Evolutionary conservation across 2,113 vertebrate genomes (phyloP).

Genomic region (Pavo muticus): DNA sequence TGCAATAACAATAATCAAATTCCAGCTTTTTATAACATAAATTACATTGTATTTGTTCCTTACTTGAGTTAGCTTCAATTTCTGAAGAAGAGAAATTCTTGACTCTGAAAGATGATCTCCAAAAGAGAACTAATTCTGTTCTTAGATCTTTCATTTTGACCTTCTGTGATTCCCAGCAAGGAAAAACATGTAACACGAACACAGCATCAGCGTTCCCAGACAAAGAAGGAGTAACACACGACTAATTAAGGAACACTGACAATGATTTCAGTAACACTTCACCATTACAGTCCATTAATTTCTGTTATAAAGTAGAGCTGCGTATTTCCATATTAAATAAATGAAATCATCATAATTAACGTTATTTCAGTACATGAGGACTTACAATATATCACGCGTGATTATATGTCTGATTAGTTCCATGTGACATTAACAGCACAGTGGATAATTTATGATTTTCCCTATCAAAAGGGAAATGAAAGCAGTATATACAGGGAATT

Average conservation of each 20-base stretch:
- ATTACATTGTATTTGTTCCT: not conserved
- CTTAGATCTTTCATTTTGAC: not conserved
- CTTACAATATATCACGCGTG: not conserved
- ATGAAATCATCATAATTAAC: conserved; percentile 60
- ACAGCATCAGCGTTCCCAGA: not conserved
- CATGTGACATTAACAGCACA: not conserved
- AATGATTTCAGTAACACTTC: conserved; percentile 41
- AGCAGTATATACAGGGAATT: not conserved
- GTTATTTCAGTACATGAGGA: conserved; percentile 13
- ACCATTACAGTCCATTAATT: conserved; percentile 66
- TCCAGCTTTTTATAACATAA: not conserved
- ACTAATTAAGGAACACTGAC: conserved; percentile 58
- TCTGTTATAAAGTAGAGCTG: not conserved
- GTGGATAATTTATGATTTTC: conserved; percentile 16
- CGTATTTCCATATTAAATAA: conserved; percentile 30
- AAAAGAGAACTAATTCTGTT: not conserved
- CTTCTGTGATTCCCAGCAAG: conserved; percentile 24
- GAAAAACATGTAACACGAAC: not conserved
- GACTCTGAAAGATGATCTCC: not conserved
- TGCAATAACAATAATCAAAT: not conserved
- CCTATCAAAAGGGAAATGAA: not conserved
- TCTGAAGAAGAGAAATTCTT: not conserved
- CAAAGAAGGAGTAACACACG: conserved; percentile 22
- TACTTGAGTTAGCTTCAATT: not conserved
- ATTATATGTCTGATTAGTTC: conserved; percentile 38